Conservation (phyloP, 2,113 vertebrate genomes). For the Oxyura jamaicensis region DNA sequence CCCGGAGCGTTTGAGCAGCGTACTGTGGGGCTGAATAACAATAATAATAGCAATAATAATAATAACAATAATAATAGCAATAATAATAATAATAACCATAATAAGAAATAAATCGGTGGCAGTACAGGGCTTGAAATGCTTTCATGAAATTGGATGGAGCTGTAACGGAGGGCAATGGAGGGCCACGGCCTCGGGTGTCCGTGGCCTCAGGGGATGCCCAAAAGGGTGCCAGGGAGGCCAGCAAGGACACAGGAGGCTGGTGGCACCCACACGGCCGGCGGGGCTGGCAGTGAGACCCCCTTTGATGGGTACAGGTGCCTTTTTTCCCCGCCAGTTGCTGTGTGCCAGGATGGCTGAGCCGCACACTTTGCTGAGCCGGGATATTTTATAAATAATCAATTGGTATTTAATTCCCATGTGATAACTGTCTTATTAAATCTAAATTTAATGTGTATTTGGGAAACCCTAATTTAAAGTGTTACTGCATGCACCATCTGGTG, state of each 20-base stretch:
- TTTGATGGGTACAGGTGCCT: background rate
- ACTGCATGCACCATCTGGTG: conserved; percentile 68
- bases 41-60: no score
- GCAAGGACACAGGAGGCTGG: no score
- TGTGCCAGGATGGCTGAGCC: fast-evolving
- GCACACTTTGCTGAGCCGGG: background rate
- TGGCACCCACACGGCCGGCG: no score
- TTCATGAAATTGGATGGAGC: background rate
- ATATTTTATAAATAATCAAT: conserved; percentile 45
- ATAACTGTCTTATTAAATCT: conserved; percentile 76
- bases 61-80: background rate
- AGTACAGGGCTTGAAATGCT: background rate
- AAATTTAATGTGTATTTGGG: conserved; percentile 73
- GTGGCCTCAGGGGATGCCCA: no score
- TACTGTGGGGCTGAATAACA: background rate
- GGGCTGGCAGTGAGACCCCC: no score
- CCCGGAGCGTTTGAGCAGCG: background rate
- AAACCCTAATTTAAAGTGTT: conserved; percentile 72
- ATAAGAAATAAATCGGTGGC: background rate
- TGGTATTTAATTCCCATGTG: conserved; percentile 67
- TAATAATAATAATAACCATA: no score
- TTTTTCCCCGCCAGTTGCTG: background rate
- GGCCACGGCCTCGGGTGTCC: no score
- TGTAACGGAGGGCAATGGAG: background rate
- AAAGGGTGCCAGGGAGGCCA: background rate